A percentile compares a stretch with the other conserved stretches of the same genome.
Conservation (phyloP, 1,140 invertebrate species). For the fruit fly (Drosophila melanogaster) region Release_6_plus_ISO1_MT NT_033779.5:13237001-13237500, state of each 20-base stretch:
- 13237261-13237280: constrained; percentile 17
- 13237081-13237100: constrained; percentile 1
- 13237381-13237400: constrained; percentile 15
- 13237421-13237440: neutral
- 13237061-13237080: constrained; percentile 14
- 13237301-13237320: neutral
- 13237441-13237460: constrained; percentile 6
- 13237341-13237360: no score
- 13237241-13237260: constrained; percentile 20
- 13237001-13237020: no score
- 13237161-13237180: constrained; percentile 18
- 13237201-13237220: constrained; percentile 50
- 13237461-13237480: constrained; percentile 1
- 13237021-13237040: no score
- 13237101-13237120: neutral
- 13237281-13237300: neutral
- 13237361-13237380: neutral
- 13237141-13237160: constrained; percentile 15
- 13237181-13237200: constrained; percentile 42
- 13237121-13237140: constrained; percentile 29
- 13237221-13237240: constrained; percentile 3
- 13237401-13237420: neutral
- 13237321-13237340: no score
- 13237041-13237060: neutral
- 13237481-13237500: neutral